phyloP scores from a whole-genome alignment of 2,888 invertebrate species.

The Heliconius hortense region DNA sequence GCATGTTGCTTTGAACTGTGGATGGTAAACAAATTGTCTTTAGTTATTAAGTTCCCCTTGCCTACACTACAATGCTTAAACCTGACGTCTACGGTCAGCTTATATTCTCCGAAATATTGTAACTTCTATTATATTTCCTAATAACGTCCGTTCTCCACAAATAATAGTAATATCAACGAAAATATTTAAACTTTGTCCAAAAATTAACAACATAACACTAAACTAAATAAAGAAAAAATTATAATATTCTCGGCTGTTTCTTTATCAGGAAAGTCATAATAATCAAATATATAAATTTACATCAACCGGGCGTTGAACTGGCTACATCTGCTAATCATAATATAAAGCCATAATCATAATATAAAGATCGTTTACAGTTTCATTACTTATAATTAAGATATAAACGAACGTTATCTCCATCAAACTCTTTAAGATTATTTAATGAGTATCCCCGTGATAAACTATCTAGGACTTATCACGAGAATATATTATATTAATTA shows the following conservation, averaged over 20 bases:
- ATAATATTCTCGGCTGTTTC: background rate
- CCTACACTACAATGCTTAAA: too few species aligned
- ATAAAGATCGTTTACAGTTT: conserved; percentile 18
- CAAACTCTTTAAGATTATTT: conserved; percentile 18
- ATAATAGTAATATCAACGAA: background rate
- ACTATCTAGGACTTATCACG: conserved; percentile 15
- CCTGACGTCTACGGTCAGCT: too few species aligned
- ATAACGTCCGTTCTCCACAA: background rate
- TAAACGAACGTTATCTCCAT: conserved; percentile 11
- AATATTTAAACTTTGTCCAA: background rate
- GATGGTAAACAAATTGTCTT: too few species aligned
- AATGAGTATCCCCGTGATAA: conserved; percentile 29
- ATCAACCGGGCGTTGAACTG: conserved; percentile 11
- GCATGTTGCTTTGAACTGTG: too few species aligned
- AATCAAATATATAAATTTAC: conserved; percentile 6
- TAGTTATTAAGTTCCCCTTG: too few species aligned
- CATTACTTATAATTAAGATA: conserved; percentile 24
- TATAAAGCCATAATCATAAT: background rate
- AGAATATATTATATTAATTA: conserved; percentile 39
- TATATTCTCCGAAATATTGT: too few species aligned
- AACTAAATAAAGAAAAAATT: background rate
- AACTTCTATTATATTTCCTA: too few species aligned
- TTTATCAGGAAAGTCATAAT: background rate
- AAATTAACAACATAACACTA: background rate
- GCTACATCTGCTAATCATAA: background rate